phyloP scores from a whole-genome alignment of 1,140 invertebrate species.

The Chironomus tepperi region DNA sequence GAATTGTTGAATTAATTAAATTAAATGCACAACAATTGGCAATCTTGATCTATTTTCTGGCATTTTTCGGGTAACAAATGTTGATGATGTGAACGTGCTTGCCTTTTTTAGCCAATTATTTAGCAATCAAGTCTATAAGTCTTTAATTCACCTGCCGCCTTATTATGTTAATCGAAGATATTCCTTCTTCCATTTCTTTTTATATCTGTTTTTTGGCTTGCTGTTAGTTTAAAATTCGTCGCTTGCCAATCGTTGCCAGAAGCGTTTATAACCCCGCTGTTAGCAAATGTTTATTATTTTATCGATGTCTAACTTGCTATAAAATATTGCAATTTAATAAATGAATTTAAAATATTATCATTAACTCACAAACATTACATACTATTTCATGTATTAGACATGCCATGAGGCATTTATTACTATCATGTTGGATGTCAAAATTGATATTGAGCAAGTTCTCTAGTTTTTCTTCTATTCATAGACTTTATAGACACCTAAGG shows the following conservation, averaged over 20 bases:
- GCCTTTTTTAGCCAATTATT: constrained; percentile 2
- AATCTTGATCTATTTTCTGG: neutral
- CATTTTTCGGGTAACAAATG: neutral
- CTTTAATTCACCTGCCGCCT: constrained; percentile 11
- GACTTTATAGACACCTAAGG: too few species aligned
- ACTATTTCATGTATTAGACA: neutral
- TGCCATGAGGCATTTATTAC: neutral
- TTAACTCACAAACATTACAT: neutral
- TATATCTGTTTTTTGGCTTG: neutral
- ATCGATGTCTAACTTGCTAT: neutral
- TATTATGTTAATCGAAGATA: neutral
- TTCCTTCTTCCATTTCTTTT: neutral
- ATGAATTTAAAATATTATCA: constrained; percentile 4
- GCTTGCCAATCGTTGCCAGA: neutral
- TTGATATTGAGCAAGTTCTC: neutral
- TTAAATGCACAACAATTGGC: neutral
- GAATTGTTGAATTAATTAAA: neutral
- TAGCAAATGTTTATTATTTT: constrained; percentile 15
- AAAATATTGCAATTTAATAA: neutral
- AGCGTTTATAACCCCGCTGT: neutral
- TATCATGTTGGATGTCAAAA: neutral
- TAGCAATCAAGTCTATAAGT: neutral
- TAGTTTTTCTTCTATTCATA: too few species aligned
- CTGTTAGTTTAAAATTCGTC: neutral
- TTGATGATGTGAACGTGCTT: neutral